These are phyloP conservation scores for Leptarthrus brevirostris DNA, from an alignment of 2,888 invertebrate species.

Conservation along the genomic window DNA sequence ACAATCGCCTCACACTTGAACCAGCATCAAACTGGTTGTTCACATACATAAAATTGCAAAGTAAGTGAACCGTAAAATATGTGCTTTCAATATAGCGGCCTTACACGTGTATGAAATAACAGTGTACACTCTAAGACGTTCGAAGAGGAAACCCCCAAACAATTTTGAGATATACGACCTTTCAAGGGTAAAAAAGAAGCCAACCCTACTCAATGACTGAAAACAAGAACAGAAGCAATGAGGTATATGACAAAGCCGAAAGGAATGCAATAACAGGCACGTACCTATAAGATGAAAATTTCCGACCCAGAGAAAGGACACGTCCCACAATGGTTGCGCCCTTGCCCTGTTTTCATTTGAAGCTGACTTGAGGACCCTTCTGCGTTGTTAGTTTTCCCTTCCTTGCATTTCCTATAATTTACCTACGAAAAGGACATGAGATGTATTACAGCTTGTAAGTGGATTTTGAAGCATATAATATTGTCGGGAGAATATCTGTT, in stretches of 20 bases:
- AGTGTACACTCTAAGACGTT: background rate
- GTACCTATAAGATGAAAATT: slow-evolving; percentile 31
- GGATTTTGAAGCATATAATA: slow-evolving; percentile 27
- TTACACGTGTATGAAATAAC: background rate
- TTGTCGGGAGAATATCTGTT: background rate
- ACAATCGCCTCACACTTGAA: background rate
- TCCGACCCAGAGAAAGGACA: slow-evolving; percentile 30
- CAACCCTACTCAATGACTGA: slow-evolving; percentile 7
- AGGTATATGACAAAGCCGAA: slow-evolving; percentile 30
- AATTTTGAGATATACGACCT: slow-evolving; percentile 15
- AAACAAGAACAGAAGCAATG: slow-evolving; percentile 15
- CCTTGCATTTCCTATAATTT: slow-evolving; percentile 27
- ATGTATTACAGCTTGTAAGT: slow-evolving; percentile 37
- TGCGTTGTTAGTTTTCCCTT: slow-evolving; percentile 34
- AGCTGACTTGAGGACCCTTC: slow-evolving; percentile 26
- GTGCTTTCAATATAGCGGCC: background rate
- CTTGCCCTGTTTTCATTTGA: slow-evolving; percentile 39
- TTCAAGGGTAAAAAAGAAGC: slow-evolving; percentile 21
- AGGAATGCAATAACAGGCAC: slow-evolving; percentile 35
- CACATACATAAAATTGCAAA: background rate
- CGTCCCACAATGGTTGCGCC: slow-evolving; percentile 18
- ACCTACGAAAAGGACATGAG: slow-evolving; percentile 21
- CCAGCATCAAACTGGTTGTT: background rate
- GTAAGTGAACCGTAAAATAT: background rate
- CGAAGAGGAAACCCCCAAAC: background rate